Conservation (phyloP, 2,888 invertebrate genomes). For the Acanthosepion pharaonis region DNA sequence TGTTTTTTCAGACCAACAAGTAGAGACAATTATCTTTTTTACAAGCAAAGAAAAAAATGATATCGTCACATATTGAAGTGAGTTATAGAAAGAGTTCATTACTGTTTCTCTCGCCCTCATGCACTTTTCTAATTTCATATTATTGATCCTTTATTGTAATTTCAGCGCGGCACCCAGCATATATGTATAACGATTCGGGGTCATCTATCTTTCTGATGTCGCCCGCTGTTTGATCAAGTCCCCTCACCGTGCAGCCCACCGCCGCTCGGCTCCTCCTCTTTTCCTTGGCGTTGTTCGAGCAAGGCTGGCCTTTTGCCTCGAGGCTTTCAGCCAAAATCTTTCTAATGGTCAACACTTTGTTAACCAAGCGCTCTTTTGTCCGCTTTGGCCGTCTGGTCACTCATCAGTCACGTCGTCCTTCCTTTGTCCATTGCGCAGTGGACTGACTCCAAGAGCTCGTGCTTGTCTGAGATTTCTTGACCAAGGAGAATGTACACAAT, state of each 20-base stretch:
- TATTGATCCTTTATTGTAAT: not conserved
- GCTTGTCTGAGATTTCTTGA: not conserved
- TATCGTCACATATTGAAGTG: not conserved
- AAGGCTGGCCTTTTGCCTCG: not conserved
- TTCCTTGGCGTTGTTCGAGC: conserved; percentile 18
- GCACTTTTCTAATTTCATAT: not conserved
- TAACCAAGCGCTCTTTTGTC: conserved; percentile 33
- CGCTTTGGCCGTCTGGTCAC: conserved; percentile 33
- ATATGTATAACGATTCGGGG: not conserved
- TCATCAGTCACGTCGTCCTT: conserved; percentile 33
- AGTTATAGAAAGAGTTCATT: not conserved
- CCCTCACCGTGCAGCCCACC: not conserved
- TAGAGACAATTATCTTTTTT: not conserved
- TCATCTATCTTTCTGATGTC: conserved; percentile 33
- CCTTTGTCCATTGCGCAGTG: conserved; percentile 21
- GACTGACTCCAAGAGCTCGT: not conserved
- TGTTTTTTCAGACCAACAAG: not conserved
- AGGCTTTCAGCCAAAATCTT: conserved; percentile 2
- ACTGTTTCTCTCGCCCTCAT: not conserved
- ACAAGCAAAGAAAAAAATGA: not conserved
- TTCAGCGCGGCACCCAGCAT: not conserved
- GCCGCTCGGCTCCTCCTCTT: not conserved
- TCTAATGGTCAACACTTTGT: conserved; percentile 33
- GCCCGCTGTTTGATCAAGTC: not conserved
- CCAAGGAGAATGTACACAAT: not conserved